Base-by-base conservation (phyloP, 1,140 invertebrate species). In the Drosophila paulistorum region DNA sequence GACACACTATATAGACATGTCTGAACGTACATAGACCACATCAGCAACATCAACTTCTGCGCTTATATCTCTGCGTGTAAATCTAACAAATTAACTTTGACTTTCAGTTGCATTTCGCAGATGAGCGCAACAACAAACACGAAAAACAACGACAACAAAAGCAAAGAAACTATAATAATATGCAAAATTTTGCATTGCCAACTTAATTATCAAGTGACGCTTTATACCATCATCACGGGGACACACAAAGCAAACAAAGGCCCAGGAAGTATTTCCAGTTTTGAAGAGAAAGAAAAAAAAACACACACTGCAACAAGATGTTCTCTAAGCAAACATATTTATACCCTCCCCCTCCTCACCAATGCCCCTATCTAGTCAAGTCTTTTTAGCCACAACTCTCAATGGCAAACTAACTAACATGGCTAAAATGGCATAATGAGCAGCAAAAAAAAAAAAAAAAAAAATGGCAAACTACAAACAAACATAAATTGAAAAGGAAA, bases 51-150 rank as follows among this genome's bases (percentile, higher is more conserved):
- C 61, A 14, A 54, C 61, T 65, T 74, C 54, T 64, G 35, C 41
- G 58, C 42, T 39, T 39, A 39, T 57, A 85, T 68, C 74, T 69
- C 65, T 68, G 70, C 73, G 80, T 77, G 83, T 66, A 89, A 87
- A 87, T 87, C 84, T 89, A 73, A 89, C 80, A 89, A 90, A 89
- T 87, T 84, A 84, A 75, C 84, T 87, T 87, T 89, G 80, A 82
- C 84, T 87, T 87, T 87, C 84, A 84, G 89, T 87, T 87, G 68
- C 84, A 87, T 87, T 80, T 89, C 48, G 74, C 83, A 82, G 79
- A 74, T 72, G 71, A 68, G 78, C 68, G 67, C 67, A 69, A 65
- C 74, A 67, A 68, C 69, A 79, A 81, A 70, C 54, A 55, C 39
- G 74, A 77, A 70, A 78, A 55, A 78, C 81, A 76, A 60, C 63